Evolutionary conservation across 2,888 invertebrate genomes (phyloP), one percentile per base, ranked within the genome.

Genomic region (Agonopterix heracliana): DNA sequence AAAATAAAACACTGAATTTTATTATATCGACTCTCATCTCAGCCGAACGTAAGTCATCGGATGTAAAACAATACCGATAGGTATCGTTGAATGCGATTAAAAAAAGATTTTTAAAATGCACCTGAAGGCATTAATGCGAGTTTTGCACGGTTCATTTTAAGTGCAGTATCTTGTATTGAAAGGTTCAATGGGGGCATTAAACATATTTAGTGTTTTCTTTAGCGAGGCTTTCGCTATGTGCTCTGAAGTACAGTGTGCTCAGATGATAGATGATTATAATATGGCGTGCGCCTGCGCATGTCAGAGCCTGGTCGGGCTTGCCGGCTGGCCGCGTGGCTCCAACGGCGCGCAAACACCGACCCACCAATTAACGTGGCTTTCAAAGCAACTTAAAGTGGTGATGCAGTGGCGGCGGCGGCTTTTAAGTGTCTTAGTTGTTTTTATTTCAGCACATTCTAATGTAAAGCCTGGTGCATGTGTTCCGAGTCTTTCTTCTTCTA

Each of bases 61-160:
- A 75, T 76, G 78, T 79, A 71, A 78, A 74, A 83, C 83, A 82
- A 83, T 82, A 77, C 78, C 64, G 82, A 84, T 82, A 82, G 75
- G 68, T 70, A 85, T 81, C 80, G 67, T 57, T 55, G 64, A 65
- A 69, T 70, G 68, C 67, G 75, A 81, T 78, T 76, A 80, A 82
- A 81, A 26, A 77, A 75, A 67, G 76, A 69, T 68, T 68, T 69
- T 65, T 68, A 76, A 76, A 70, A 71, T 65, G 60, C 72, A 67
- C 66, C 70, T 62, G 64, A 68, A 58, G 71, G 74, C 71, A 70
- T 70, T 65, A 69, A 73, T 78, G 73, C 68, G 69, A 68, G 68
- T 65, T 72, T 68, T 69, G 68, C 66, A 64, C 62, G 66, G 68
- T 68, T 66, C 68, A 64, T 73, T 77, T 79, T 82, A 81, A 84